Evolutionary conservation across 1,140 invertebrate genomes (phyloP).

Genomic region (Meloidogyne exigua): DNA sequence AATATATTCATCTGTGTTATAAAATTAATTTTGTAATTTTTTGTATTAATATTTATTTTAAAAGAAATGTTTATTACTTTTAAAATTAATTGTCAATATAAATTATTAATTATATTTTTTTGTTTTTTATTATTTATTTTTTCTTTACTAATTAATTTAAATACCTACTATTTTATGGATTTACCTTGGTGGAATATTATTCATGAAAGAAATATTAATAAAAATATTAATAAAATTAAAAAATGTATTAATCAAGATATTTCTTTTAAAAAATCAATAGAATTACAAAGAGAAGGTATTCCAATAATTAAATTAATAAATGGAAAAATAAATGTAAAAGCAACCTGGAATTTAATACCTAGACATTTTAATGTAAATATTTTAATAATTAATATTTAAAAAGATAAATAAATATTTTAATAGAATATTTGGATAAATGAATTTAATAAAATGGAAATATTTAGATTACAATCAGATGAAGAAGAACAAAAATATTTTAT

Average conservation of each 20-base stretch:
- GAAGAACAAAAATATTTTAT: conserved; percentile 25
- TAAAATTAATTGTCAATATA: neutral
- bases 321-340: conserved; percentile 8
- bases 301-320: neutral
- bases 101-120: neutral
- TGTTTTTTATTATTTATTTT: neutral
- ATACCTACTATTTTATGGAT: neutral
- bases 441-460: conserved; percentile 1
- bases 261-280: neutral
- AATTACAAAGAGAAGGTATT: conserved; percentile 9
- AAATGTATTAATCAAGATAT: neutral
- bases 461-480: conserved; percentile 12
- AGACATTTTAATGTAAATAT: conserved; percentile 19
- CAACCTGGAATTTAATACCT: conserved; percentile 19
- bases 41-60: too few relatives aligned
- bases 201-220: neutral
- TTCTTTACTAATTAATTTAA: conserved; percentile 1
- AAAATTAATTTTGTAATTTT: too few relatives aligned
- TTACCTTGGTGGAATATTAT: neutral
- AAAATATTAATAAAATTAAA: conserved; percentile 1
- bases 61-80: too few relatives aligned
- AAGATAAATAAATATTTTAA: neutral
- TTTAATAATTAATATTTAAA: neutral
- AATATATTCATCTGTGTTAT: too few relatives aligned
- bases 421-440: conserved; percentile 18